Percentiles rank a stretch among this genome's conserved stretches.
Conservation (phyloP, 2,797 vertebrate genomes). For the Gymnopithys bicolor region DNA sequence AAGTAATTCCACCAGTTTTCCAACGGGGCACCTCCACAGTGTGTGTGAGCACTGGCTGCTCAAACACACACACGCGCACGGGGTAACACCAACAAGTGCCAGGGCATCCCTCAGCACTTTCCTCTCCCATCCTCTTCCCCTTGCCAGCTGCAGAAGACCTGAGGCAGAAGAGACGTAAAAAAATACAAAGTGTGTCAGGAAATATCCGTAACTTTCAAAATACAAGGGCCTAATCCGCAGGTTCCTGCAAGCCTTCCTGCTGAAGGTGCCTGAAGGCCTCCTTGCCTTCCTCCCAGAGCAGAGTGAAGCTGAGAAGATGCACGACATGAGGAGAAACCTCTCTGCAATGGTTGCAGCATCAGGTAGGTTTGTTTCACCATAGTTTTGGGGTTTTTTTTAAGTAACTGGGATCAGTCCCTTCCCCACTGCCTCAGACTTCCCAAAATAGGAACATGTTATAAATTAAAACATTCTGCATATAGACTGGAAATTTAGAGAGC, state of each 20-base stretch:
- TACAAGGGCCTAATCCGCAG: not conserved
- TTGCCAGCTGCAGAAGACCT: not conserved
- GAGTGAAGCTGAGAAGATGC: fast-evolving
- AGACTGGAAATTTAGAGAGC: not conserved
- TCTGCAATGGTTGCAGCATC: fast-evolving
- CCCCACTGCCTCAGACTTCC: not conserved
- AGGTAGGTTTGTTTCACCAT: fast-evolving
- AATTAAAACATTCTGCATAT: not conserved
- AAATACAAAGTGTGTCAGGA: not conserved
- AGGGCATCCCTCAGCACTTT: not conserved
- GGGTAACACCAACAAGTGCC: fast-evolving
- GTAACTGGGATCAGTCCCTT: not conserved
- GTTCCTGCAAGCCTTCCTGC: not conserved
- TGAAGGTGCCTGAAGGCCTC: not conserved
- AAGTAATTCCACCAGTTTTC: not conserved
- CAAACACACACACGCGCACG: fast-evolving
- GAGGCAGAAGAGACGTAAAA: not conserved
- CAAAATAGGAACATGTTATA: not conserved
- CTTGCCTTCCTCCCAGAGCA: not conserved
- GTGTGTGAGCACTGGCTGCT: fast-evolving
- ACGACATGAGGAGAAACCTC: not conserved
- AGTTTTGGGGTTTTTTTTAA: fast-evolving
- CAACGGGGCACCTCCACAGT: fast-evolving
- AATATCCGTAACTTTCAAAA: fast-evolving
- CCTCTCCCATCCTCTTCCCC: not conserved